These are phyloP conservation scores for Epirrita christyi DNA, from an alignment of 2,888 invertebrate species.

Conservation along the genomic window DNA sequence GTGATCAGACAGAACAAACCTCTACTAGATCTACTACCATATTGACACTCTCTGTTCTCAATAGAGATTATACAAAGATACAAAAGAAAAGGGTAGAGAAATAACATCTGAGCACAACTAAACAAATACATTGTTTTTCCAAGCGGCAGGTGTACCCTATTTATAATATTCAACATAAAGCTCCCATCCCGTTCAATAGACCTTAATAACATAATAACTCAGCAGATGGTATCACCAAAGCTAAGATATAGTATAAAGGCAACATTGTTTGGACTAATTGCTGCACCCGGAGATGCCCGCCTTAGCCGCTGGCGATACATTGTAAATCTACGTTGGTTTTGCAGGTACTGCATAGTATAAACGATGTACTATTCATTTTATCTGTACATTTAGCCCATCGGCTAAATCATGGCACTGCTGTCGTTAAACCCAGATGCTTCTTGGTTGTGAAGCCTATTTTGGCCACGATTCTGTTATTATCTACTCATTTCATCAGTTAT, in stretches of 20 bases:
- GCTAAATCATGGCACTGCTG: no score
- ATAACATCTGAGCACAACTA: no score
- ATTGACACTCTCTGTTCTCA: no score
- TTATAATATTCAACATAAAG: slow-evolving; percentile 24
- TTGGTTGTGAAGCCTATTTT: no score
- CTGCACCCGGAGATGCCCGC: slow-evolving; percentile 66
- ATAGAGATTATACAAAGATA: no score
- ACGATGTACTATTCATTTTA: not conserved
- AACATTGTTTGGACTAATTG: slow-evolving; percentile 71
- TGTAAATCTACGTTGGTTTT: slow-evolving; percentile 53
- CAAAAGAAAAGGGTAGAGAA: no score
- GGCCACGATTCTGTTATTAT: no score
- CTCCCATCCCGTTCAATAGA: slow-evolving; percentile 28
- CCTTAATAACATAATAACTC: slow-evolving; percentile 46
- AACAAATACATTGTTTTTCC: not conserved
- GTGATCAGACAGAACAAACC: no score
- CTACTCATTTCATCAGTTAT: no score
- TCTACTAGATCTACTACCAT: no score
- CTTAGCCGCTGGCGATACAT: slow-evolving; percentile 53
- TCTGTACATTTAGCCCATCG: not conserved
- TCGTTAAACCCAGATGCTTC: no score
- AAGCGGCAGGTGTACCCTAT: slow-evolving; percentile 16
- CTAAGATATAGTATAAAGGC: slow-evolving; percentile 62
- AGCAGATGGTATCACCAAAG: slow-evolving; percentile 56
- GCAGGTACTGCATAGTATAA: slow-evolving; percentile 14